phyloP scores from a whole-genome alignment of 2,113 vertebrate genomes.

The Protobothrops mucrosquamatus region DNA sequence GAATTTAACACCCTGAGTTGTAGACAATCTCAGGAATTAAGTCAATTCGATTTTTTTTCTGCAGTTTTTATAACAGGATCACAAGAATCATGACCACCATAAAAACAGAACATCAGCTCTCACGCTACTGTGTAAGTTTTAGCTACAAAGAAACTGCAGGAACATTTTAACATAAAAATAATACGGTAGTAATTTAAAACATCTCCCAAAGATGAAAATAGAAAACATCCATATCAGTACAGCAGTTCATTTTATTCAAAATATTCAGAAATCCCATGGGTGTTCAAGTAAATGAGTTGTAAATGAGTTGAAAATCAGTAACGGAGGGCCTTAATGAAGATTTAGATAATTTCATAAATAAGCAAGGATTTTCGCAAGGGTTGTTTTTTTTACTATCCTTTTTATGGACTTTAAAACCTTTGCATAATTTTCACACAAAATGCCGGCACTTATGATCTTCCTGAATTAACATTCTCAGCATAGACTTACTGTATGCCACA shows the following conservation, averaged over 20 bases:
- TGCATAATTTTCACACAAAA: neutral
- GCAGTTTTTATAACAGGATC: neutral
- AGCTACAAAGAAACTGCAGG: neutral
- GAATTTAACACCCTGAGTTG: neutral
- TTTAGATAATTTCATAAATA: neutral
- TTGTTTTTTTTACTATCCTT: neutral
- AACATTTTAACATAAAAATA: neutral
- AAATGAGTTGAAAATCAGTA: neutral
- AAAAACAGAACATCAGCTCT: neutral
- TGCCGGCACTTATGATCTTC: neutral
- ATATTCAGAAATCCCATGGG: neutral
- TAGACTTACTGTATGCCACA: neutral
- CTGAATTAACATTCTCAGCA: conserved; percentile 13
- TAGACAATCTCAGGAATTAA: neutral
- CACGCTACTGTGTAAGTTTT: neutral
- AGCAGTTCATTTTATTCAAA: neutral
- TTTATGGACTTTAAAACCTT: conserved; percentile 11
- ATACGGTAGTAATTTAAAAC: neutral
- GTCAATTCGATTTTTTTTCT: neutral
- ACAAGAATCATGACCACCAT: neutral
- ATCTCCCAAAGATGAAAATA: neutral
- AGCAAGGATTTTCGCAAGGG: neutral
- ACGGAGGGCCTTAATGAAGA: neutral
- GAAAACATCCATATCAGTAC: neutral
- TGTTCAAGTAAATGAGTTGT: neutral